Evolutionary conservation across 2,797 vertebrate genomes (phyloP), one percentile per base, ranked within the genome.

Genomic region (Rhynchotus rufescens): DNA sequence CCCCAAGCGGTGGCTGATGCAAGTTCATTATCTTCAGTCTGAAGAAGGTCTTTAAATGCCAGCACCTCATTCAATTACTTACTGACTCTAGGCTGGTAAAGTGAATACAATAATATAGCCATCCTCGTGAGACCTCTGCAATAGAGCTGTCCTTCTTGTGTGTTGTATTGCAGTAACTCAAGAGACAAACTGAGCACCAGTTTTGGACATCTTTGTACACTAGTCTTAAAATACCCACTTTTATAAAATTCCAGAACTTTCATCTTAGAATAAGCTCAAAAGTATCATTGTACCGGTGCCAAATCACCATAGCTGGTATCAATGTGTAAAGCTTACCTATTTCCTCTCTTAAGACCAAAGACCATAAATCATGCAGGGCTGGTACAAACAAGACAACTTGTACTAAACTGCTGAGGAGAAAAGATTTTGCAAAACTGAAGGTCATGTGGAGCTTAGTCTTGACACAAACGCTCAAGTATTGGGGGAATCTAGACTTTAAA

Each of bases 11-110:
- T 80, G 54, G 51, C 73, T 93, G 21, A 66, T 92, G 14, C 34
- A 44, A 62, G 59, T 51, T 92, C 38, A 12, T 92, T 94, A 68
- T 84, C 90, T 90, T 57, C 84, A 36, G 69, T 94, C 42, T 32
- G 5, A 93, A 66, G 71, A 88, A 76, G 68, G 86, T 28, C 30
- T 82, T 85, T 66, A 78, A 90, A 94, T 42, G 59, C 84, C 45
- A 56, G 16, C 20, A 23, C 40, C 34, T 68, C 60, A 44, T 91
- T 89, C 80, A 32, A 12, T 15, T 78, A 45, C 47, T 54, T 66
- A 82, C 22, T 90, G 86, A 68, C 21, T 4, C 77, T 40, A 60
- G 56, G 12, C 12, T 40, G 20, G 34, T 40, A 19, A 54, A 54
- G 52, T 71, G 10, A 38, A 20, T 71, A 20, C 22, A 49, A 49